A percentile compares a stretch with the other conserved stretches of the same genome.
Evolutionary conservation across 2,888 invertebrate species (phyloP).

Genomic region (Agrenia bidenticulata): DNA sequence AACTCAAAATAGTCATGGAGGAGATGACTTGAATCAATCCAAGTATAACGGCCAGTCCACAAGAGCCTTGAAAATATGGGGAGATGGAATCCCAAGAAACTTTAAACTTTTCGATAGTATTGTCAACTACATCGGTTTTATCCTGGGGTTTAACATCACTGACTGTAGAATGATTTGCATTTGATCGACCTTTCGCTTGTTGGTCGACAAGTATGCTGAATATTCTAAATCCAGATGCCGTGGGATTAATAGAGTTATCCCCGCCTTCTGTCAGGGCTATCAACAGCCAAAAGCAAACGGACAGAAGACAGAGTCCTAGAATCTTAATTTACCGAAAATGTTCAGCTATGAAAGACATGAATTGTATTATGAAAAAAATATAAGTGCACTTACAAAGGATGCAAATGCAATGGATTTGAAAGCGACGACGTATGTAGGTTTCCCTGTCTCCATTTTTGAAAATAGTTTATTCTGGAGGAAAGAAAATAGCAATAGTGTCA

Average conservation of each 20-base stretch:
- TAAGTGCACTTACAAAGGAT: neutral
- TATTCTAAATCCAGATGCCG: slow-evolving; percentile 1
- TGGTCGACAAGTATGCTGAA: neutral
- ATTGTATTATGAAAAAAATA: no score
- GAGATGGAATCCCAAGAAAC: neutral
- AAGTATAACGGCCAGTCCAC: neutral
- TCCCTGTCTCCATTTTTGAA: no score
- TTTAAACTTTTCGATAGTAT: neutral
- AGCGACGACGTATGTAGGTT: neutral
- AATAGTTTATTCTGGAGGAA: no score
- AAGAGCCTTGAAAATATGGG: slow-evolving; percentile 14
- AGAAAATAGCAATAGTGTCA: no score
- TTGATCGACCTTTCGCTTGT: neutral
- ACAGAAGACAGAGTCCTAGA: slow-evolving; percentile 1
- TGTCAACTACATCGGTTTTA: neutral
- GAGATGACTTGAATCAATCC: slow-evolving; percentile 8
- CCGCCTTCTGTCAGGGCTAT: neutral
- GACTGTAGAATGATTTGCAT: neutral
- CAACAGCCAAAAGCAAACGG: slow-evolving; percentile 8
- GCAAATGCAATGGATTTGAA: neutral
- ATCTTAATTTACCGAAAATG: neutral
- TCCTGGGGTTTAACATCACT: neutral
- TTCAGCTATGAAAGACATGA: neutral
- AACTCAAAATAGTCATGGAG: slow-evolving; percentile 7
- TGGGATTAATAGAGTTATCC: neutral